Evolutionary conservation across 2,888 invertebrate species (phyloP), one percentile per base, ranked within the genome.

Genomic region (Argynnis bischoffii): DNA sequence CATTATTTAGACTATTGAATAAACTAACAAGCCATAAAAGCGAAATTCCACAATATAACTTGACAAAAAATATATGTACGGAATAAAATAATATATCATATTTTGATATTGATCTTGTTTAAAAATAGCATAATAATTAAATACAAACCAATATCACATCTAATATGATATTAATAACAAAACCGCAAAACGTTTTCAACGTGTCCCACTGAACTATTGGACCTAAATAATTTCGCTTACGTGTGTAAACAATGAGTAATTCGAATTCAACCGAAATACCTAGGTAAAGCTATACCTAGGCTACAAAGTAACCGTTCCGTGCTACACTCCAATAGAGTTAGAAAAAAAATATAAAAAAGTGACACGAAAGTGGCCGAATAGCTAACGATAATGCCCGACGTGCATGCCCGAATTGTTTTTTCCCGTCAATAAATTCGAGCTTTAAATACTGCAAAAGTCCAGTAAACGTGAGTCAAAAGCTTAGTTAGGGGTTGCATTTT

Each of bases 261-360:
- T 21, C 60, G 68, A 68, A 8, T 63, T 41, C 35, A 16, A 65
- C 59, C 65, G 26, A 51, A 53, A 65, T 65, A 51, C 41, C 51
- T 53, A 65, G 26, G 56, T 50, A 46, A 53, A 46, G 16, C 15
- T 21, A 55, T 41, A 59, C 16, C 46, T 64, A 64, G 46, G 46
- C 47, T 26, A 61, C 55, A 60, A 66, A 66, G 54, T 66, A 66
- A 69, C 67, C 51, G 56, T 80, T 78, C 75, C 84, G 83, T 84
- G 83, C 81, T 81, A 78, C 78, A 77, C 55, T 75, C 77, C 75
- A 82, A 83, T 83, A 79, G 76, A 72, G 73, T 69, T 66, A 63
- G 66, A 76, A 74, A 75, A 78, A 79, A 75, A 76, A 75, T 74
- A 72, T 74, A 71, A 75, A 75, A 74, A 73, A 76, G 67, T 75